Conservation (phyloP, 37 sponge, comb jelly and placozoan species). For the Corticium candelabrum region DNA sequence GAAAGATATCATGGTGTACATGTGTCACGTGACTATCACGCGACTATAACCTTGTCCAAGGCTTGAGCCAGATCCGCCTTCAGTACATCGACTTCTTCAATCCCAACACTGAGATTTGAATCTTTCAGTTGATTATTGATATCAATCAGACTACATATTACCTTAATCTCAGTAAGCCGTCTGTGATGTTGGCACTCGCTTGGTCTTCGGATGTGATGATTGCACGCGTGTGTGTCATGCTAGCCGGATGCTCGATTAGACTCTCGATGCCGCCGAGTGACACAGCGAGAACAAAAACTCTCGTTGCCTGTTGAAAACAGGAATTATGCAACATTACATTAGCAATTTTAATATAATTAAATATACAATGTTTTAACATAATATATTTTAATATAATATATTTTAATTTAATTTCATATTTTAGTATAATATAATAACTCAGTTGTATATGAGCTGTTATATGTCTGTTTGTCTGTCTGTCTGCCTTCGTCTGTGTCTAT, state of each 20-base stretch:
- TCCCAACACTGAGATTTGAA: slow-evolving; percentile 33
- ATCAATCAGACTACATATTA: not conserved
- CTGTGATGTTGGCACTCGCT: slow-evolving; percentile 30
- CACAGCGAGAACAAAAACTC: slow-evolving; percentile 43
- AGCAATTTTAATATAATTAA: no score
- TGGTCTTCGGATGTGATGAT: slow-evolving; percentile 19
- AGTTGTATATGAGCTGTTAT: no score
- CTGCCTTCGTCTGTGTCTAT: no score
- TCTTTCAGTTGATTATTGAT: no score
- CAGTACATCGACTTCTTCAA: slow-evolving; percentile 44
- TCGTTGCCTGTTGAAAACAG: slow-evolving; percentile 19
- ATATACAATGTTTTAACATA: no score
- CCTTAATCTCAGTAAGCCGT: slow-evolving; percentile 38
- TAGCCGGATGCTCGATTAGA: slow-evolving; percentile 43
- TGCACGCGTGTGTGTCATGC: slow-evolving; percentile 32
- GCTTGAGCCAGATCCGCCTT: slow-evolving; percentile 50
- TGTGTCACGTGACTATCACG: no score
- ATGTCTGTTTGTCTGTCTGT: not conserved
- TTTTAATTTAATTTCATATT: no score
- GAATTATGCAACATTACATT: not conserved
- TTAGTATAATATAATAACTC: no score
- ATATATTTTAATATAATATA: no score
- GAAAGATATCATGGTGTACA: no score
- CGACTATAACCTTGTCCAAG: slow-evolving; percentile 28
- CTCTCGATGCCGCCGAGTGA: slow-evolving; percentile 60